phyloP scores from a whole-genome alignment of 2,113 vertebrate species.

The Entomyzon cyanotis region DNA sequence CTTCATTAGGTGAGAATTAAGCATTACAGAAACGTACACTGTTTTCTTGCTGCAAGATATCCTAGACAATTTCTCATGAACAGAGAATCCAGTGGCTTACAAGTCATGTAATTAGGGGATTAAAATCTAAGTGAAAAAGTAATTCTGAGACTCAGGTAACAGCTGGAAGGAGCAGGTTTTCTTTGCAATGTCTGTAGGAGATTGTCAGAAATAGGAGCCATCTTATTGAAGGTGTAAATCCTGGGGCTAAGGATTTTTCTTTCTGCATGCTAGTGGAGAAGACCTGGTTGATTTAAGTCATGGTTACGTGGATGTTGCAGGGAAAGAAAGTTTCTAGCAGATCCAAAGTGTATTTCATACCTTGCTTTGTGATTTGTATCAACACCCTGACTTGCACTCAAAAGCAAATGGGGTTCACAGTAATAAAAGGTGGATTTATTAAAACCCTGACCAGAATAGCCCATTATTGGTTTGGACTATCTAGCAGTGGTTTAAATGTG shows the following conservation, averaged over 20 bases:
- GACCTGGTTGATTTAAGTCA: not conserved
- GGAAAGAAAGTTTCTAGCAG: not conserved
- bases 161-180: conserved; percentile 19
- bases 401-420: not conserved
- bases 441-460: not conserved
- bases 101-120: conserved; percentile 35
- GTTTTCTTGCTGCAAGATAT: not conserved
- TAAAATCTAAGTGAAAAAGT: conserved; percentile 23
- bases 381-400: not conserved
- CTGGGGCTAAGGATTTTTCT: not conserved
- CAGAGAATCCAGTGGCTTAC: not conserved
- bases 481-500: conserved; percentile 61
- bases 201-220: not conserved
- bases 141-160: not conserved
- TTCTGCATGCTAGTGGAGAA: not conserved
- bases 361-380: not conserved
- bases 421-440: not conserved
- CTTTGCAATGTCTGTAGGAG: not conserved
- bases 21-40: not conserved
- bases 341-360: not conserved
- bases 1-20: not conserved
- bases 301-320: not conserved
- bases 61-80: not conserved
- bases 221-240: not conserved
- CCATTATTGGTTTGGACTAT: not conserved